Base-by-base conservation (phyloP, 2,888 invertebrate species). In the Xylota segnis region DNA sequence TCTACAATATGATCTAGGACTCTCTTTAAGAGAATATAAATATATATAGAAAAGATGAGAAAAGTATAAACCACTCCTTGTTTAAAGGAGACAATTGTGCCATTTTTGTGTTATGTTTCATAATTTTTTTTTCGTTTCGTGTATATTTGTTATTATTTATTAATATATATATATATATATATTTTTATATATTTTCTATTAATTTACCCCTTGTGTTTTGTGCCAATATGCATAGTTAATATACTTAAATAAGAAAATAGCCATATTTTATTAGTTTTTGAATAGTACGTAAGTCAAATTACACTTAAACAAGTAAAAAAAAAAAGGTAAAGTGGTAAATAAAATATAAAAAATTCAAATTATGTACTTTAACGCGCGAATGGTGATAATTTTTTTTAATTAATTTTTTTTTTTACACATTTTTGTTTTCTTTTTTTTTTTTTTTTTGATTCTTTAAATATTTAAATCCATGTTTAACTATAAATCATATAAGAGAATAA, bases 91-190 rank as follows among this genome's bases (percentile, higher is more conserved):
- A 59, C 47, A 75, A 58, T 76, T 71, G 84, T 86, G 84, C 84
- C 84, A 86, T 86, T 71, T 70, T 71, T 79, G 40, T 77, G 59
- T 70, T 54, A 54, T 54, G 52, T 68, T 81, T 78, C 56, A 52
- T 76, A 2, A 50, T 37, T 52, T 52, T 68, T 74, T 54, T 65
- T 50, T 45, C 12, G 18, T 37, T 59, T 18, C 65, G 61, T 76
- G 71, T 72, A 66, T 56, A 86, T 61, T 82, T 86, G 86, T 76
- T 86, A 82, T 82, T 68, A 86, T 86, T 82, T 82, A 76, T 86
- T 86, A 47, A 63, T 59, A 76, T 14, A 76, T 63, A 52, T 52
- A 40, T 52, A 23, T 59, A 66, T 29, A 63, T 61, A 23, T 40
- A 29, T 58, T 71, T 40, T 40, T 7, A 23, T 77, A 61, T 27